A percentile compares a stretch with the other conserved stretches of the same genome.
Conservation (phyloP, 2,888 invertebrate species). For the Conomelus anceps region DNA sequence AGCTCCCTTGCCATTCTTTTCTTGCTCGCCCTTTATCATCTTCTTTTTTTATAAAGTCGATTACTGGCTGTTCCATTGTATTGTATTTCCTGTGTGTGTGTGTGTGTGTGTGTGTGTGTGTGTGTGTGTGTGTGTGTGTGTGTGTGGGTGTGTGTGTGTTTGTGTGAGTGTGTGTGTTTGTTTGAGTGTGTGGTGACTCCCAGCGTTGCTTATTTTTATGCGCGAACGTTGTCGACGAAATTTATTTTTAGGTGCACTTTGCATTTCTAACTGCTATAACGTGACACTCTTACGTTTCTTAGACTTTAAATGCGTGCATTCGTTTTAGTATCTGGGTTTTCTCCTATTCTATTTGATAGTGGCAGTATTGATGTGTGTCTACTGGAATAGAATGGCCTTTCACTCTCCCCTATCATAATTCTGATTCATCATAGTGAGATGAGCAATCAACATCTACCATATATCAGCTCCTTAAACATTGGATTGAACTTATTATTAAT, state of each 20-base stretch:
- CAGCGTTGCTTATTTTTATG: background rate
- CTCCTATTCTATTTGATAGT: background rate
- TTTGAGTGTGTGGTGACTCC: background rate
- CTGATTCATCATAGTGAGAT: background rate
- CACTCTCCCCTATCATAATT: background rate
- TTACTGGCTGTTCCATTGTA: background rate
- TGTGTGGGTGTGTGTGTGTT: background rate
- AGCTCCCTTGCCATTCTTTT: too few species aligned
- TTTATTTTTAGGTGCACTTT: conserved; percentile 12
- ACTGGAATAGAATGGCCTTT: background rate
- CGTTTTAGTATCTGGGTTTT: background rate
- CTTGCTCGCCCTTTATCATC: background rate
- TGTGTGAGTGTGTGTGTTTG: too few species aligned
- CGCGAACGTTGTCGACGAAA: background rate
- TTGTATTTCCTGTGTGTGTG: background rate
- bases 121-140: background rate
- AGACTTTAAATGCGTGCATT: background rate
- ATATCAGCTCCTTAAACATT: too few species aligned
- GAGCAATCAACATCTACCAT: too few species aligned
- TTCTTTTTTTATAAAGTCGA: background rate
- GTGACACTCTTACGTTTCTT: conserved; percentile 1
- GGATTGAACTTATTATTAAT: too few species aligned
- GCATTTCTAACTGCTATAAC: background rate
- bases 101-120: background rate
- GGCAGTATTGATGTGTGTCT: background rate